These are phyloP conservation scores for Sepiola atlantica DNA, from an alignment of 2,888 invertebrate species.

Conservation along the genomic window DNA sequence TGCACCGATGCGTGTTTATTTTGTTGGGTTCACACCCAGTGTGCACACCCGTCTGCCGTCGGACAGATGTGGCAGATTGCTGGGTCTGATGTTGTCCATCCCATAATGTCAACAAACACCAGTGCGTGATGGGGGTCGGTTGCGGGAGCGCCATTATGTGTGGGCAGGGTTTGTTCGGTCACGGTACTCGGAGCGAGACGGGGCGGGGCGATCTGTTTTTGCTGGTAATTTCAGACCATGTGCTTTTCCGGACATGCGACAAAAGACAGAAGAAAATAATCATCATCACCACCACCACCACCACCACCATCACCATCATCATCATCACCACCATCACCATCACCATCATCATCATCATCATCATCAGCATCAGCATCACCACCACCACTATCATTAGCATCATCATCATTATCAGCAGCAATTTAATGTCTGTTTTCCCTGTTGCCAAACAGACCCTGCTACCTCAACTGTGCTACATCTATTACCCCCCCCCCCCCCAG, in stretches of 20 bases:
- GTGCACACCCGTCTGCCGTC: not conserved
- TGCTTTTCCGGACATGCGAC: not conserved
- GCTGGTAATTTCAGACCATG: not conserved
- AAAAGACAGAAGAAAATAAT: not conserved
- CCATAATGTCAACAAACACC: not conserved
- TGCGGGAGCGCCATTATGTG: not conserved
- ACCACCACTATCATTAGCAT: too few relatives aligned
- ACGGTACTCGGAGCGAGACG: not conserved
- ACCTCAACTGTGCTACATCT: not conserved
- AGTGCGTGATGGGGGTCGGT: not conserved
- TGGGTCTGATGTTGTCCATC: not conserved
- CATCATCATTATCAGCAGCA: not conserved
- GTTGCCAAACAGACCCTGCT: not conserved
- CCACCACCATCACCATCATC: too few relatives aligned
- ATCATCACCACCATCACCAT: not conserved
- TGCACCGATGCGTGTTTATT: not conserved
- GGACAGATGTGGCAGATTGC: slow-evolving; percentile 32
- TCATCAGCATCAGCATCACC: too few relatives aligned
- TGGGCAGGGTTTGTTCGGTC: not conserved
- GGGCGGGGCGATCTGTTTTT: not conserved
- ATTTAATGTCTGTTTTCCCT: not conserved
- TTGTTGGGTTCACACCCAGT: not conserved
- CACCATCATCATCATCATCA: not conserved
- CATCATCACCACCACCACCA: too few relatives aligned
- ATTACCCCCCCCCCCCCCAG: too few relatives aligned